Conservation (phyloP, 2,113 vertebrate species). For the Microcebus lehilahytsara region DNA sequence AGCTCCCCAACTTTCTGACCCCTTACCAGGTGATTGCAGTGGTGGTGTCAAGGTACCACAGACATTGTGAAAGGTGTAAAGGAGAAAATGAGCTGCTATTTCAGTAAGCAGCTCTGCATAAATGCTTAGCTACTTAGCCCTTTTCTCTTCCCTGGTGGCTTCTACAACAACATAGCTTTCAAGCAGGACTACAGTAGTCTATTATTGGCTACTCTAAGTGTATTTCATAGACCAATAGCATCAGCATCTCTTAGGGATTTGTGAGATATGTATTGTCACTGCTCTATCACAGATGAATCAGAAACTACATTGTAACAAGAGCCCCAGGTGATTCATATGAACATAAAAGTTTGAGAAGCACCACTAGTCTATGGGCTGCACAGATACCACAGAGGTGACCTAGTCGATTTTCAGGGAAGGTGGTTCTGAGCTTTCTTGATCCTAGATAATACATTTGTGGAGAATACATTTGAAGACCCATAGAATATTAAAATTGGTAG, state of each 20-base stretch:
- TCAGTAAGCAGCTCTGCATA: background rate
- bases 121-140: no score
- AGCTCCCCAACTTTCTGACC: background rate
- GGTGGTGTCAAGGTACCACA: background rate
- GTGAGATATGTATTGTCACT: fast-evolving
- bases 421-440: background rate
- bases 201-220: background rate
- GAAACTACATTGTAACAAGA: background rate
- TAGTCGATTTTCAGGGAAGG: no score
- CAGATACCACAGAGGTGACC: no score
- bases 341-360: no score
- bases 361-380: background rate
- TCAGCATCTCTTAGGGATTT: background rate
- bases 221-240: background rate
- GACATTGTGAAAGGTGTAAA: background rate
- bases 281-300: no score
- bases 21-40: background rate
- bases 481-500: background rate
- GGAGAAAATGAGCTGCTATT: background rate
- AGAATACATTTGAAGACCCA: background rate
- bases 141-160: background rate
- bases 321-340: background rate
- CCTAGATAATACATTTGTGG: background rate
- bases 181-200: background rate
- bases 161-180: background rate